A percentile compares a stretch with the other conserved stretches of the same genome.
phyloP scores from a whole-genome alignment of 2,797 vertebrate species.

The Rhinatrema bivittatum region DNA sequence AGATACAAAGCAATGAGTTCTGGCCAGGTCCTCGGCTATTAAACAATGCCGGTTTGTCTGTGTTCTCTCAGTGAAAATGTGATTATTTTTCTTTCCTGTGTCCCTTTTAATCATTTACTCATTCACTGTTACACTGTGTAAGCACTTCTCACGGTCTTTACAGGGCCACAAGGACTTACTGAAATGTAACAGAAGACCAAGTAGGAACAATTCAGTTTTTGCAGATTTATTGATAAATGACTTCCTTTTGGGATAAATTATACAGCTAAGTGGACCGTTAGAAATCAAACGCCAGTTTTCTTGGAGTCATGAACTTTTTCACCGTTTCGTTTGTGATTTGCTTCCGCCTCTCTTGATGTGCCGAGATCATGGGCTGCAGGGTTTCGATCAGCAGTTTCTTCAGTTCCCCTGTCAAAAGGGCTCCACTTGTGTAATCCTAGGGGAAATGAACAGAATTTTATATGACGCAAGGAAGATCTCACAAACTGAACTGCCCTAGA shows the following conservation, averaged over 20 bases:
- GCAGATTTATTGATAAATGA: neutral
- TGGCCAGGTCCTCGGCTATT: too few species aligned
- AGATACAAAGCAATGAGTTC: too few species aligned
- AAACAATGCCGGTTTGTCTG: too few species aligned
- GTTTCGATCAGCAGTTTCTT: constrained; percentile 88
- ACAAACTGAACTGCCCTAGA: too few species aligned
- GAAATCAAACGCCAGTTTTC: constrained; percentile 72
- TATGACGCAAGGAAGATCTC: too few species aligned
- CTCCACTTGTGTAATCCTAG: constrained; percentile 87
- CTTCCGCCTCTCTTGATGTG: constrained; percentile 85
- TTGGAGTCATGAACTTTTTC: constrained; percentile 85
- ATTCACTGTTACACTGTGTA: too few species aligned
- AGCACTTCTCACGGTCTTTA: too few species aligned
- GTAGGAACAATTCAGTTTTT: neutral
- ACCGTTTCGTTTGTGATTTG: constrained; percentile 77
- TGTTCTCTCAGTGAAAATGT: too few species aligned
- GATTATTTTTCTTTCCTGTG: too few species aligned
- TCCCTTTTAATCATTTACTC: too few species aligned
- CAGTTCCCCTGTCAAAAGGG: constrained; percentile 85
- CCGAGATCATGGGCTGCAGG: constrained; percentile 81
- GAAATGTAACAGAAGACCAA: constrained; percentile 9
- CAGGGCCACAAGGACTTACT: constrained; percentile 5
- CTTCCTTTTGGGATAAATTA: constrained; percentile 1
- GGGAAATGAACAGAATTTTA: neutral
- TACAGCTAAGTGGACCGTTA: constrained; percentile 33